Conservation (phyloP, 2,888 invertebrate genomes). For the Notodonta dromedarius region DNA sequence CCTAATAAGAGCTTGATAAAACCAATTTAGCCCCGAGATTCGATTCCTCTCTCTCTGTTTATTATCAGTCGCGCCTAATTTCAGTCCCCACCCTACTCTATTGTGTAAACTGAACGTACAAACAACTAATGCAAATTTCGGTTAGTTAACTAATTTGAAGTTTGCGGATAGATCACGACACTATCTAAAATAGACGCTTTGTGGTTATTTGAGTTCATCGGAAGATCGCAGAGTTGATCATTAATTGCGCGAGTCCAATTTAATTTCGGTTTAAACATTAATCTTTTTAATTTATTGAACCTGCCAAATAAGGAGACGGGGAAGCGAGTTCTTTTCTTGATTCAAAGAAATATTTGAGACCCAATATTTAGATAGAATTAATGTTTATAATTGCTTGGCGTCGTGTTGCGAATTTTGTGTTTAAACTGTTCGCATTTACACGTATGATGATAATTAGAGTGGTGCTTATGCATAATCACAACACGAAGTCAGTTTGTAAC, state of each 20-base stretch:
- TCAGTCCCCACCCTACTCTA: constrained; percentile 48
- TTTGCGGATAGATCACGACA: constrained; percentile 49
- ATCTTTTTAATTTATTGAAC: constrained; percentile 22
- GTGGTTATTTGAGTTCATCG: constrained; percentile 27
- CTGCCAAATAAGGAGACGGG: constrained; percentile 24
- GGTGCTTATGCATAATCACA: constrained; percentile 45
- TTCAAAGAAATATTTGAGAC: not conserved
- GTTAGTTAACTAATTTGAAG: constrained; percentile 62
- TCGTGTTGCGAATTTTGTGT: constrained; percentile 28
- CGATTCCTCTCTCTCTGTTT: constrained; percentile 57
- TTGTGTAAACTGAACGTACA: constrained; percentile 60
- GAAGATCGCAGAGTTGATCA: constrained; percentile 17
- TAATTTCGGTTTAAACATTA: constrained; percentile 25
- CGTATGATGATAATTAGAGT: constrained; percentile 49
- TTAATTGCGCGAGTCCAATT: constrained; percentile 27
- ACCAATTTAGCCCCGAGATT: constrained; percentile 59
- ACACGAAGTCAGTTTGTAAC: constrained; percentile 33
- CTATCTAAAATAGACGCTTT: constrained; percentile 30
- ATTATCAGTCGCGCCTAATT: constrained; percentile 64
- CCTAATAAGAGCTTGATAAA: constrained; percentile 63
- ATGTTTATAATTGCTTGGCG: not conserved
- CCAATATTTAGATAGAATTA: not conserved
- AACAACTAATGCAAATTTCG: constrained; percentile 61
- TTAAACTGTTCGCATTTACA: constrained; percentile 53
- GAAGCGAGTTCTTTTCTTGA: constrained; percentile 7